Evolutionary conservation across 2,797 vertebrate genomes (phyloP).

Genomic region (Rhinophrynus dorsalis): DNA sequence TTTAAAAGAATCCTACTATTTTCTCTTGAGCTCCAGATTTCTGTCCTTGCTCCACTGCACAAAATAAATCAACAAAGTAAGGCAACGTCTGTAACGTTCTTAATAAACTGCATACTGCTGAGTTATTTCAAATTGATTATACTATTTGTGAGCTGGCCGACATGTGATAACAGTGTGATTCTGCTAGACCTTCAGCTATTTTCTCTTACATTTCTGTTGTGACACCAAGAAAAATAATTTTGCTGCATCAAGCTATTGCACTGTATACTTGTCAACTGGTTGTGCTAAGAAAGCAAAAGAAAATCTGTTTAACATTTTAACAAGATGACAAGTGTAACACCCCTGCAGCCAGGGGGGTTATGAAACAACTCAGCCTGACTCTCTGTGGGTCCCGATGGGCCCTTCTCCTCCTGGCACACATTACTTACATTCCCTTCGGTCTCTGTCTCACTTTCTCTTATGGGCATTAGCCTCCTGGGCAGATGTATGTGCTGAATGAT

Average conservation of each 20-base stretch:
- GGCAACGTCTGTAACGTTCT: slow-evolving; percentile 52
- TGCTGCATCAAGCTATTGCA: background rate
- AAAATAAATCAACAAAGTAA: slow-evolving; percentile 64
- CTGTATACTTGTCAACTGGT: background rate
- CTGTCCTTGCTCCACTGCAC: slow-evolving; percentile 58
- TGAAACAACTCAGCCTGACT: too few species aligned
- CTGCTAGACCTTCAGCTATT: slow-evolving; percentile 53
- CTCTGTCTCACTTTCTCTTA: too few species aligned
- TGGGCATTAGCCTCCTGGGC: too few species aligned
- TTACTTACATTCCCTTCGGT: too few species aligned
- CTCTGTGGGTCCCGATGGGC: too few species aligned
- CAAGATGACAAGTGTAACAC: background rate
- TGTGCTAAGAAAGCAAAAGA: background rate
- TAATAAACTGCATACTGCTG: slow-evolving; percentile 50
- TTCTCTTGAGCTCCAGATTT: slow-evolving; percentile 59
- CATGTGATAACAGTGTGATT: slow-evolving; percentile 57
- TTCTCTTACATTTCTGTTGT: slow-evolving; percentile 16
- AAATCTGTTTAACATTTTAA: background rate
- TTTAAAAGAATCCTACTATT: slow-evolving; percentile 54
- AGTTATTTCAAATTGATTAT: slow-evolving; percentile 53
- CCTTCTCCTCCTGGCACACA: too few species aligned
- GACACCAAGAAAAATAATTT: background rate
- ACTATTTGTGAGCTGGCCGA: slow-evolving; percentile 54
- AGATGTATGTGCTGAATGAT: too few species aligned
- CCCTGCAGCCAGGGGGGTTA: too few species aligned